Evolutionary conservation across 2,797 vertebrate genomes (phyloP).

Genomic region (Fistularia tabacaria): DNA sequence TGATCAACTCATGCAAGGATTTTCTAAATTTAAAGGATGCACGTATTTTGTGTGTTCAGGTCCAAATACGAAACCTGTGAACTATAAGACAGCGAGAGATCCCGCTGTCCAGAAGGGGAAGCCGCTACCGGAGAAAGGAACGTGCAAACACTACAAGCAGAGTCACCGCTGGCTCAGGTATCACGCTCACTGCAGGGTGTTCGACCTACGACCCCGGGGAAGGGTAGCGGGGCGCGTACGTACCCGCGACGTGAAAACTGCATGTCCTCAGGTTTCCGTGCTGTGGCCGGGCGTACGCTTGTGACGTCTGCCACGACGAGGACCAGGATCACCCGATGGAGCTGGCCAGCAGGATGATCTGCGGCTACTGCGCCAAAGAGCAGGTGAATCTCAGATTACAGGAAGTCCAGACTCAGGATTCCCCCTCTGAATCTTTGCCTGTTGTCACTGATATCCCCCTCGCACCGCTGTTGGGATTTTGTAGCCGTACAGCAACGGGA

Average conservation of each 20-base stretch:
- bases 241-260: not conserved
- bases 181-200: not conserved
- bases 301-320: conserved; percentile 79
- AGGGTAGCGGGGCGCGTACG: not conserved
- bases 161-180: conserved; percentile 84
- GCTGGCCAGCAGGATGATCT: conserved; percentile 81
- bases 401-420: no score
- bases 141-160: conserved; percentile 80
- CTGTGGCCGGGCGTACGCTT: conserved; percentile 80
- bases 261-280: conserved; percentile 75
- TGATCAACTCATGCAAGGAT: not conserved
- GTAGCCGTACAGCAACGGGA: conserved; percentile 74
- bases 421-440: no score
- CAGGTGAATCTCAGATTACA: conserved; percentile 59
- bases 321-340: conserved; percentile 83
- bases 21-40: no score
- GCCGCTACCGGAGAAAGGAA: conserved; percentile 76
- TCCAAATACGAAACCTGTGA: conserved; percentile 16
- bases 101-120: conserved; percentile 80
- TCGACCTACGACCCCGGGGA: no score
- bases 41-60: conserved; percentile 41
- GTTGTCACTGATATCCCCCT: no score
- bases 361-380: conserved; percentile 82
- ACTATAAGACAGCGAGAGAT: conserved; percentile 61
- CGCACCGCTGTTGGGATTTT: not conserved